Conservation (phyloP, 2,888 invertebrate genomes). For the Rhingia campestris region DNA sequence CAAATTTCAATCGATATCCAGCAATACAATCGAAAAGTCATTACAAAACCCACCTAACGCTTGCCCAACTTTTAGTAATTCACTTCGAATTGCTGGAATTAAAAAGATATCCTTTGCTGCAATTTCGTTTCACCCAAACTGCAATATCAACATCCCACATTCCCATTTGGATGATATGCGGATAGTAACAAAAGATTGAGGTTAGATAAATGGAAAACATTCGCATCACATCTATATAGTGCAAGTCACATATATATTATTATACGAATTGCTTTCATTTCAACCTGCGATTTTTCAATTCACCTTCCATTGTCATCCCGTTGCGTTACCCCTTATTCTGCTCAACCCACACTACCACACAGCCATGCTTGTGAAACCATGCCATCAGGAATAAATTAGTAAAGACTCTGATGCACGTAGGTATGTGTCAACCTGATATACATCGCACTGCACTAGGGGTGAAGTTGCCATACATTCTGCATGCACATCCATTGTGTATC, state of each 20-base stretch:
- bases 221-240: neutral
- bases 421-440: slow-evolving; percentile 32
- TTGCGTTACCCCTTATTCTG: slow-evolving; percentile 9
- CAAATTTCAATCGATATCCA: too few relatives aligned
- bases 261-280: slow-evolving; percentile 11
- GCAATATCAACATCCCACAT: too few relatives aligned
- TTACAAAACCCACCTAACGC: too few relatives aligned
- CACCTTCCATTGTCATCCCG: slow-evolving; percentile 34
- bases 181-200: slow-evolving; percentile 27
- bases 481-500: slow-evolving; percentile 47
- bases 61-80: too few relatives aligned
- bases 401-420: neutral
- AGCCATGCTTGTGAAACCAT: slow-evolving; percentile 33
- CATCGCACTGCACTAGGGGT: slow-evolving; percentile 8
- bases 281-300: slow-evolving; percentile 51
- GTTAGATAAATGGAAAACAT: slow-evolving; percentile 48
- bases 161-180: neutral
- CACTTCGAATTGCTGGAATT: too few relatives aligned
- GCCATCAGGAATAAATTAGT: slow-evolving; percentile 59
- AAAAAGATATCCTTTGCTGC: too few relatives aligned
- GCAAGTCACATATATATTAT: neutral
- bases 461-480: slow-evolving; percentile 36
- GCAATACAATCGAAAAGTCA: too few relatives aligned
- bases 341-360: too few relatives aligned
- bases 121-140: too few relatives aligned